A percentile compares a stretch with the other conserved stretches of the same genome.
These are phyloP conservation scores for Pogonophryne albipinna DNA, from an alignment of 2,797 vertebrate genomes.

Conservation along the genomic window DNA sequence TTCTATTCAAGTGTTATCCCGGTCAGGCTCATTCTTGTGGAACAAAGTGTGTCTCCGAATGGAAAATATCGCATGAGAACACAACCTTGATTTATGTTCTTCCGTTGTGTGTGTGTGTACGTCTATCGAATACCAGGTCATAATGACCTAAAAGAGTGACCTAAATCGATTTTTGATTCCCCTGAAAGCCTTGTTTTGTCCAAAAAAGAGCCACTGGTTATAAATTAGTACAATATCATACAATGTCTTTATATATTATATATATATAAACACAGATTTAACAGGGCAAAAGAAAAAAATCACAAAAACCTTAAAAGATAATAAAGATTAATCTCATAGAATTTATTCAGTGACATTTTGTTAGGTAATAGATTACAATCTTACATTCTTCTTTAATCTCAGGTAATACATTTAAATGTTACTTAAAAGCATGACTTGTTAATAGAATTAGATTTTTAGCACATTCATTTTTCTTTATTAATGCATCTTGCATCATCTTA, in stretches of 20 bases:
- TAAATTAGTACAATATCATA: neutral
- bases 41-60: slow-evolving; percentile 33
- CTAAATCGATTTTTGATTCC: slow-evolving; percentile 5
- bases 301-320: neutral
- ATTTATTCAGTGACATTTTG: too few species aligned
- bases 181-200: neutral
- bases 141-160: slow-evolving; percentile 26
- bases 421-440: too few species aligned
- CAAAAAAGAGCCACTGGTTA: neutral
- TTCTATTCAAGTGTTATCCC: slow-evolving; percentile 31
- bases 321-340: too few species aligned
- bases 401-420: too few species aligned
- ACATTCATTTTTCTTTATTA: too few species aligned
- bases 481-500: too few species aligned
- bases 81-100: slow-evolving; percentile 28
- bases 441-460: too few species aligned
- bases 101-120: neutral
- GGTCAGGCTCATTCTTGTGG: slow-evolving; percentile 29
- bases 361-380: too few species aligned
- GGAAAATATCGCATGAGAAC: slow-evolving; percentile 41
- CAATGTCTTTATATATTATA: neutral
- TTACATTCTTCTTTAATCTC: too few species aligned
- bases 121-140: slow-evolving; percentile 1
- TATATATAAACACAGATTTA: neutral
- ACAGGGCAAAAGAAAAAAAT: neutral